These are phyloP conservation scores for Pegea sp. DNA, from an alignment of 23 tunicate species.

Conservation along the genomic window DNA sequence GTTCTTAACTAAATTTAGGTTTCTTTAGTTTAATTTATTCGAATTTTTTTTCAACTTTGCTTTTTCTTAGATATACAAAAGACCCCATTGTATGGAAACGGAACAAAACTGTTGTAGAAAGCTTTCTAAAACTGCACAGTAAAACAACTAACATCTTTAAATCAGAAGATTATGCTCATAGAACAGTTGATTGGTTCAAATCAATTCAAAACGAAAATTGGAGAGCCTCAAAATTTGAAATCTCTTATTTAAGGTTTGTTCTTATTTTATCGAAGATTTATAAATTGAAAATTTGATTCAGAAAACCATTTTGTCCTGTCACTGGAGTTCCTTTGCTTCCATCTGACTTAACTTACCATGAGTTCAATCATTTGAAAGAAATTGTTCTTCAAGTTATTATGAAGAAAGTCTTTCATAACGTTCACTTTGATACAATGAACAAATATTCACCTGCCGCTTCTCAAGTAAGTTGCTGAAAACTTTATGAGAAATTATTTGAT, in stretches of 20 bases:
- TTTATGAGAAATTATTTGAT: too few species aligned
- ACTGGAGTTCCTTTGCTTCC: background rate
- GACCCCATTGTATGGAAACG: conserved; percentile 1
- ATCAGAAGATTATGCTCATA: background rate
- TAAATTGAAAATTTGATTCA: background rate
- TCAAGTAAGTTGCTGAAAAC: too few species aligned
- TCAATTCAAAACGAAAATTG: background rate
- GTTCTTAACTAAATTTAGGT: too few species aligned
- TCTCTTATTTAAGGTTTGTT: background rate
- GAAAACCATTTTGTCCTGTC: background rate
- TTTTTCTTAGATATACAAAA: too few species aligned
- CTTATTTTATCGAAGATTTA: background rate
- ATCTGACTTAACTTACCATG: background rate
- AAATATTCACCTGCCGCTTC: too few species aligned
- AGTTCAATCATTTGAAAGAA: background rate
- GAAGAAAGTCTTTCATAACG: background rate
- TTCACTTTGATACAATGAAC: background rate
- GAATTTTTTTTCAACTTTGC: too few species aligned
- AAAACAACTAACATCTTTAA: background rate
- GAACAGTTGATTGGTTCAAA: background rate
- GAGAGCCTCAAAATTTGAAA: background rate
- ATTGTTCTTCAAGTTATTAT: background rate
- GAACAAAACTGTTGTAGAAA: background rate
- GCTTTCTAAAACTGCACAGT: background rate
- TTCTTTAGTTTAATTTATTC: too few species aligned